A percentile compares a stretch with the other conserved stretches of the same genome.
These are phyloP conservation scores for Erinaceus europaeus DNA, from an alignment of 2,113 vertebrate species.

Conservation along the genomic window DNA sequence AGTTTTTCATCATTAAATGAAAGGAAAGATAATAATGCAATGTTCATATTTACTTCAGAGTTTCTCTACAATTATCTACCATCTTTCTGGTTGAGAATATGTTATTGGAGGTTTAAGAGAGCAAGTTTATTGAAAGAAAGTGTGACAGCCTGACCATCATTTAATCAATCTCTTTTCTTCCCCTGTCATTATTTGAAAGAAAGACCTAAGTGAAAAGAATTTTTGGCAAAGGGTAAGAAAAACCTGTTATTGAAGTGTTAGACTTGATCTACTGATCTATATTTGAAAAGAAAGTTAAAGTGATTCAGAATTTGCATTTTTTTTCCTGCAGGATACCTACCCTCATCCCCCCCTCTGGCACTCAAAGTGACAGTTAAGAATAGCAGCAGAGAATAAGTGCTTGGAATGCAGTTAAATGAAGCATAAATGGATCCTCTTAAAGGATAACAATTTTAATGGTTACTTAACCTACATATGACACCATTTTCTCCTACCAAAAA, in stretches of 20 bases:
- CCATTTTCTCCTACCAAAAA: slow-evolving; percentile 46
- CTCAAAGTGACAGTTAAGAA: slow-evolving; percentile 63
- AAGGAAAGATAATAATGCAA: too few species aligned
- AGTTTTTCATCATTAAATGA: too few species aligned
- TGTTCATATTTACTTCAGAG: background rate
- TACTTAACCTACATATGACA: slow-evolving; percentile 73
- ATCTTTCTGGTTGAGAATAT: background rate
- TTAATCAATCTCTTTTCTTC: background rate
- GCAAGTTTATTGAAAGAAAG: background rate
- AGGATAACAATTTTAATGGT: slow-evolving; percentile 57
- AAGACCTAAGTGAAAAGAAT: background rate
- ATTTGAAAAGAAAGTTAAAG: slow-evolving; percentile 35
- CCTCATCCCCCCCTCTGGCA: slow-evolving; percentile 52
- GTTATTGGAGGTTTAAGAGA: background rate
- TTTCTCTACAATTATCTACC: background rate
- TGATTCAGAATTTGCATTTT: slow-evolving; percentile 45
- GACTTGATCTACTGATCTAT: background rate
- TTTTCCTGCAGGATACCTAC: slow-evolving; percentile 14
- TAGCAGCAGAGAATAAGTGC: slow-evolving; percentile 42
- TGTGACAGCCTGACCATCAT: background rate
- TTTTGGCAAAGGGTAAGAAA: slow-evolving; percentile 11
- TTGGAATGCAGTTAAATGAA: slow-evolving; percentile 53
- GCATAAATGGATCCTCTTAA: slow-evolving; percentile 62
- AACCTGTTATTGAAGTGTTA: background rate
- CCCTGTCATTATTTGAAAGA: background rate